Base-by-base conservation (phyloP, 2,888 invertebrate species). In the Reticulitermes lucifugus region DNA sequence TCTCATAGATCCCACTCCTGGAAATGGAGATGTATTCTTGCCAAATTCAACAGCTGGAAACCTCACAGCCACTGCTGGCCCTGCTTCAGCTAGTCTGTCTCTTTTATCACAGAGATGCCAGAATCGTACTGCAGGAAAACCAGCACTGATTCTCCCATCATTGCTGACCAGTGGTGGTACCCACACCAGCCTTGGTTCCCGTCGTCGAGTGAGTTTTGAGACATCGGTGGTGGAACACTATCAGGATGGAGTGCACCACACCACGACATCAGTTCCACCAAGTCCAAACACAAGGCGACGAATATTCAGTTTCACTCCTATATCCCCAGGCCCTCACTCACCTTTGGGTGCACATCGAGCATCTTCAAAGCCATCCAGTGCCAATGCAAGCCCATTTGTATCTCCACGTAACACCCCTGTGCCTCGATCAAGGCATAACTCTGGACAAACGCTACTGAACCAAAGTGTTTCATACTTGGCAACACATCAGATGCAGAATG, bases 301-400 rank as follows among this genome's bases (percentile, higher is more conserved):
- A 89, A 95, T 96, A 89, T 97, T 96, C 89, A 96, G 95, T 90
- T 97, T 97, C 89, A 95, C 96, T 55, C 97, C 97, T 0, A 97
- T 97, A 89, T 96, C 96, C 60, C 96, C 96, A 14, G 94, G 94
- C n/a, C 94, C 95, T 75, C 94, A 94, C 88, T 95, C 95, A 1
- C 95, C 95, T 2, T 89, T 90, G 89, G 92, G 93, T 87, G 91
- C 91, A 90, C 0, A 87, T 89, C 92, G 91, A 21, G 90, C 91
- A 35, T 92, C 92, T 43, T 93, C 93, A 2, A 93, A 93, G 88
- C 92, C 93, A 46, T 94, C 94, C 87, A 95, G 95, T 88, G 94
- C 95, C 0, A 94, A 94, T 83, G 95, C 94, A 43, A 95, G 95
- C 90, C 96, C 96, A 5, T 97, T 97, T 90, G 96, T 97, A 22